Evolutionary conservation across 2,113 vertebrate species (phyloP), one percentile per base, ranked within the genome.

Genomic region (Rhabdornis inornatus): DNA sequence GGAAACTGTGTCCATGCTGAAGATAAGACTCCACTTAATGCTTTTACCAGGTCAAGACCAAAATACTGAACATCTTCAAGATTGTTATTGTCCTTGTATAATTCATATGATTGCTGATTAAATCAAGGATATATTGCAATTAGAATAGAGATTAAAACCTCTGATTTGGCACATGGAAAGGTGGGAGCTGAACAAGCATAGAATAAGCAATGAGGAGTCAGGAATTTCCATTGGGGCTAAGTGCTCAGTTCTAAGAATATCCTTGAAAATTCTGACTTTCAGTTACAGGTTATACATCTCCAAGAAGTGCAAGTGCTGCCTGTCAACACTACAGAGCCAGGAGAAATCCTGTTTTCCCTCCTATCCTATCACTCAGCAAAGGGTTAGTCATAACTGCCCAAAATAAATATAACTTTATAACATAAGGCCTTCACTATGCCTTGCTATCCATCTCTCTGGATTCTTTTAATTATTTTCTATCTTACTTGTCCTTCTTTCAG

Each of bases 321-420:
- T 90, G 55, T 88, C 92, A 93, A 40, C 35, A 72, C 40, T 24
- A 75, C 30, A 90, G 37, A 69, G 33, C 61, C 53, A 57, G 35
- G 9, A 93, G 40, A 69, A 89, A 81, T 65, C n/a, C 22, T 82
- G 11, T 66, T 90, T 89, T 92, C 66, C 20, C 53, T 90, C 52
- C 59, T 94, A 55, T 89, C 83, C 49, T 75, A 45, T 93, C 91
- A 89, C 77, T 92, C 69, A 79, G 77, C 22, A 59, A 69, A 88
- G 61, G 30, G 31, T n/a, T 83, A 90, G 65, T 91, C 76, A 77
- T 81, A 91, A 90, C 47, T 92, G 39, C 72, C 52, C 40, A 57
- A 96, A 95, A 94, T 83, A 93, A 87, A 87, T 64, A 59, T 72
- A 89, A 85, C 53, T 94, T 94, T 79, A 64, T 87, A 92, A 89